Evolutionary conservation across 2,797 vertebrate species (phyloP).

Genomic region (Leptodactylus fallax): DNA sequence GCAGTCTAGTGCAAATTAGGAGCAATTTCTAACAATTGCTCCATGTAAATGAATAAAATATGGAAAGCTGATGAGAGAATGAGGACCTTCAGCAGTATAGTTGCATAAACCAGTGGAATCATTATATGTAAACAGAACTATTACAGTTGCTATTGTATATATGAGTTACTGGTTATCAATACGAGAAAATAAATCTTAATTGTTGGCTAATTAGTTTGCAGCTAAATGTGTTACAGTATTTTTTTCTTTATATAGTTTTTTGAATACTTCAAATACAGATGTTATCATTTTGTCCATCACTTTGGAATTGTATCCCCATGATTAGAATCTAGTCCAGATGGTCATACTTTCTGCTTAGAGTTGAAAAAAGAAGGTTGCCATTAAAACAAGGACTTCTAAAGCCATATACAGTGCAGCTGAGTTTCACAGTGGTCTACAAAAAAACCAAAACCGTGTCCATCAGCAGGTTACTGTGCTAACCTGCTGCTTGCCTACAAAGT

Average conservation of each 20-base stretch:
- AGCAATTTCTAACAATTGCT: not conserved
- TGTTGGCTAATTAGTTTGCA: not conserved
- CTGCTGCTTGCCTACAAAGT: constrained; percentile 96
- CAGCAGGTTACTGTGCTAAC: constrained; percentile 94
- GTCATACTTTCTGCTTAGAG: not conserved
- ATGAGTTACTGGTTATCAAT: not conserved
- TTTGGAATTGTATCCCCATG: not conserved
- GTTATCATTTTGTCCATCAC: not conserved
- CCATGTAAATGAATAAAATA: not conserved
- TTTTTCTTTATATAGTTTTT: not conserved
- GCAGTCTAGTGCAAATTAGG: constrained; percentile 20
- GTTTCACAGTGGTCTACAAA: not conserved
- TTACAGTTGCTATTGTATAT: not conserved
- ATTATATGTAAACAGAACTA: not conserved
- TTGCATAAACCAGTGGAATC: not conserved
- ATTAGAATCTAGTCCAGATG: not conserved
- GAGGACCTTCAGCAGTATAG: not conserved
- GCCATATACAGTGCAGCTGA: constrained; percentile 46
- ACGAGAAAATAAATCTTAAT: not conserved
- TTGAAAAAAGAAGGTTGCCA: not conserved
- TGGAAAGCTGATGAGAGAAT: not conserved
- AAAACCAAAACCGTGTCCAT: constrained; percentile 60
- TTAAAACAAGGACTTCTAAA: not conserved
- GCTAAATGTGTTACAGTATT: not conserved
- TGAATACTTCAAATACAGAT: not conserved